Evolutionary conservation across 2,888 invertebrate species (phyloP).

Genomic region (Lithodes maja): DNA sequence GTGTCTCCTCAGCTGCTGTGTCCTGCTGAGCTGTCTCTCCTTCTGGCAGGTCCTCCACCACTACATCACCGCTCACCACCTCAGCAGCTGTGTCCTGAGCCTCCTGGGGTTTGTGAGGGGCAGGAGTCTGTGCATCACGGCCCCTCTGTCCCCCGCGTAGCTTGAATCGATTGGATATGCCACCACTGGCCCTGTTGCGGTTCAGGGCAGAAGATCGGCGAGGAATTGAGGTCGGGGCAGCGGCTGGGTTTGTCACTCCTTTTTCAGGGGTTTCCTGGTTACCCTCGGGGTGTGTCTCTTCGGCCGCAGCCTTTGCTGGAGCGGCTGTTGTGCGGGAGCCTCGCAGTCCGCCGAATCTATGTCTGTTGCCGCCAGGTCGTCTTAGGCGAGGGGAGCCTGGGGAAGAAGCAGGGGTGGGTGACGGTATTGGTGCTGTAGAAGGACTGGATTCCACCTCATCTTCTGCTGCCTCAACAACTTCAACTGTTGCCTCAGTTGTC

Average conservation of each 20-base stretch:
- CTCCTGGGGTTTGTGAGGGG: background rate
- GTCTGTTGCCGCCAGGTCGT: constrained; percentile 26
- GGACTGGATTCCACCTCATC: background rate
- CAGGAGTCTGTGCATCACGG: background rate
- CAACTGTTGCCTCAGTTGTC: constrained; percentile 37
- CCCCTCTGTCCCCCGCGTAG: background rate
- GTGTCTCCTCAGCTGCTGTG: background rate
- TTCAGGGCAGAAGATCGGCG: background rate
- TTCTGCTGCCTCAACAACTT: background rate
- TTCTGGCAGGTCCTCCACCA: background rate
- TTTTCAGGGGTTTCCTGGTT: constrained; percentile 3
- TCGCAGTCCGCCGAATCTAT: constrained; percentile 21
- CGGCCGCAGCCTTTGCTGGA: background rate
- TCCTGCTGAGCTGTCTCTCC: background rate
- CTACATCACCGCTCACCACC: background rate
- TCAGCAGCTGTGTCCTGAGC: background rate
- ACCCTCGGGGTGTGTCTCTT: background rate
- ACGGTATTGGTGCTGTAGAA: background rate
- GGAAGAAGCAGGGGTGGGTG: background rate
- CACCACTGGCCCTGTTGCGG: background rate
- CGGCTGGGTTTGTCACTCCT: constrained; percentile 3
- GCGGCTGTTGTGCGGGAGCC: constrained; percentile 8
- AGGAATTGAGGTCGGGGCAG: background rate
- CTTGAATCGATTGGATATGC: background rate
- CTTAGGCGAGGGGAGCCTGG: background rate